A percentile compares a stretch with the other conserved stretches of the same genome.
Evolutionary conservation across 2,888 invertebrate species (phyloP).

Genomic region (Byasa hedistus): DNA sequence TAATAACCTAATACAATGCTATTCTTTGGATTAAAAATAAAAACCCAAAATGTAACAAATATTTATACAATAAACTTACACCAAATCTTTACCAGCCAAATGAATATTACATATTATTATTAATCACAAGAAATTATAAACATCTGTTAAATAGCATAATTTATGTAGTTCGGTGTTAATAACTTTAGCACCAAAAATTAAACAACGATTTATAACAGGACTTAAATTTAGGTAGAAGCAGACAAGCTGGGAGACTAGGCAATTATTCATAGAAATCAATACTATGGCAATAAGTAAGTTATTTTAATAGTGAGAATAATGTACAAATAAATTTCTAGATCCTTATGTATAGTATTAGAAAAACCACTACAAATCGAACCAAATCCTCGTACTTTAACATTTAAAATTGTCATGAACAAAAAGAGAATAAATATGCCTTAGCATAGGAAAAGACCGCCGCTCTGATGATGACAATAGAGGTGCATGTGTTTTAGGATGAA

Average conservation of each 20-base stretch:
- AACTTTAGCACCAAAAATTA: conserved; percentile 55
- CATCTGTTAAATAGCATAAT: neutral
- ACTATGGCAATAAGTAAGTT: conserved; percentile 45
- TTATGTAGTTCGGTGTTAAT: conserved; percentile 42
- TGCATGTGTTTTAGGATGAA: too few relatives aligned
- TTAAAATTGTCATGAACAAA: neutral
- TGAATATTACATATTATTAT: neutral
- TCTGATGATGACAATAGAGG: too few relatives aligned
- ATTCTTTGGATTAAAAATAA: conserved; percentile 28
- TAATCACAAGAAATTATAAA: neutral
- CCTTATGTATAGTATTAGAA: neutral
- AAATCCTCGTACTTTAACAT: neutral
- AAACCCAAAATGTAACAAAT: conserved; percentile 4
- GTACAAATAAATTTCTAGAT: neutral
- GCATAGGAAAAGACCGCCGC: neutral
- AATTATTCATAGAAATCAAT: conserved; percentile 48
- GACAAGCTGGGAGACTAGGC: conserved; percentile 63
- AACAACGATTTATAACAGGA: conserved; percentile 42
- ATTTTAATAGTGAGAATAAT: conserved; percentile 11
- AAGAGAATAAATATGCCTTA: neutral
- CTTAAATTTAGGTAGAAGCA: conserved; percentile 37
- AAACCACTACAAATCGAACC: neutral
- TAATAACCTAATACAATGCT: conserved; percentile 10
- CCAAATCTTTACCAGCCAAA: neutral
- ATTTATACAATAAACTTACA: neutral